Base-by-base conservation (phyloP, 1,140 invertebrate species). In the Gryon sp. region DNA sequence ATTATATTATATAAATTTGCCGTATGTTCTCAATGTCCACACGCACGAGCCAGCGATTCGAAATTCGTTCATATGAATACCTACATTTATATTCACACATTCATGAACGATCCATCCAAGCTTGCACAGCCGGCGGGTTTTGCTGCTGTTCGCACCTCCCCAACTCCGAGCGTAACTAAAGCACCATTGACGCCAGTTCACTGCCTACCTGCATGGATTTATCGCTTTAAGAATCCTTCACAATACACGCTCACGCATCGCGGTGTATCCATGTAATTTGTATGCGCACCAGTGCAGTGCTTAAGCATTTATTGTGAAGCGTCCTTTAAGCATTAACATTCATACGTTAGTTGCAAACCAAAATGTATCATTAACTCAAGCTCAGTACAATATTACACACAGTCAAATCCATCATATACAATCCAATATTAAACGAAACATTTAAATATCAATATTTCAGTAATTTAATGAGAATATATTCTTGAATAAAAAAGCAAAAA, bases 161-260 rank as follows among this genome's bases (percentile, higher is more conserved):
- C 75, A 75, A 74, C 78, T 77, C 78, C 53, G 62, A 55, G 70
- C 79, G 80, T 78, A 83, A 79, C 65, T 78, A 76, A 84, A 86
- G 84, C 78, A 84, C 86, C 82, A 88, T 88, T 85, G 79, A 85
- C 80, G 80, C 85, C 86, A 84, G 82, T 87, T 87, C 82, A 83
- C 82, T 82, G 83, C 79, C 79, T 84, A 83, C 80, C 80, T 79
- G 68, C 79, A 65, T 76, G 78, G 81, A 88, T 88, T 87, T 89
- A 87, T 85, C 78, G 78, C 73, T 84, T 78, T 86, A 80, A 73
- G 69, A 73, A 63, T 63, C 69, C 52, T 63, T 45, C 55, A 50
- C 59, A 57, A 57, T 73, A 63, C 14, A 18, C 15, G 43, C 69
- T 73, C 28, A 59, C 45, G 32, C 52, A 59, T 52, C 34, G 5